Evolutionary conservation across 2,888 invertebrate species (phyloP), one percentile per base, ranked within the genome.

Genomic region (Andrena camellia): DNA sequence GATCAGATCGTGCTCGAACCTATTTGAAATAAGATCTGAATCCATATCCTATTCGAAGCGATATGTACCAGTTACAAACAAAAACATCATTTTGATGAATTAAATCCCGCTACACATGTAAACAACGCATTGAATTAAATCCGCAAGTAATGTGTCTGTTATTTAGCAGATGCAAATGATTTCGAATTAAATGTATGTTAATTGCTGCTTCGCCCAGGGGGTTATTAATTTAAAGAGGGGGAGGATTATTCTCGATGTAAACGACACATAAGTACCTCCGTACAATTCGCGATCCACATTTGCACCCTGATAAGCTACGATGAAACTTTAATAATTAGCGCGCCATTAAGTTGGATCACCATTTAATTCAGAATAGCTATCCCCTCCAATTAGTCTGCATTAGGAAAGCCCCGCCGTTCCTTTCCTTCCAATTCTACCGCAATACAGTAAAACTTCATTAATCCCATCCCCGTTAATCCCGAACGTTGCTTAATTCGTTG

Each of bases 361-460:
- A 67, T 72, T 68, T 73, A 67, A 68, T 68, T 50, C 67, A 33
- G 31, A 81, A 72, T 35, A 52, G 29, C 48, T 35, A 54, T 10
- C 20, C 29, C 50, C 62, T 23, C 54, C 81, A 63, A 81, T 81
- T 81, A 81, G 73, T 81, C 62, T 50, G 81, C 81, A 72, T 81
- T 81, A 81, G 81, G 81, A 42, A 78, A 52, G 59, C 81, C 67
- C 48, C 20, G 50, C 57, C 67, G 54, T 81, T 81, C 73, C 81
- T 67, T 81, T 81, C n/a, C 35, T 23, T 57, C 31, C 62, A 17
- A 48, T 66, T 67, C 66, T 17, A 29, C 33, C 50, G 72, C 80
- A 33, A 67, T 67, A 67, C 81, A 50, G 67, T 81, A 81, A 81
- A 81, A 68, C 62, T 81, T 81, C 81, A 57, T 81, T 81, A 72